Evolutionary conservation across 2,113 vertebrate species (phyloP).

Genomic region (Tupaia chinensis): DNA sequence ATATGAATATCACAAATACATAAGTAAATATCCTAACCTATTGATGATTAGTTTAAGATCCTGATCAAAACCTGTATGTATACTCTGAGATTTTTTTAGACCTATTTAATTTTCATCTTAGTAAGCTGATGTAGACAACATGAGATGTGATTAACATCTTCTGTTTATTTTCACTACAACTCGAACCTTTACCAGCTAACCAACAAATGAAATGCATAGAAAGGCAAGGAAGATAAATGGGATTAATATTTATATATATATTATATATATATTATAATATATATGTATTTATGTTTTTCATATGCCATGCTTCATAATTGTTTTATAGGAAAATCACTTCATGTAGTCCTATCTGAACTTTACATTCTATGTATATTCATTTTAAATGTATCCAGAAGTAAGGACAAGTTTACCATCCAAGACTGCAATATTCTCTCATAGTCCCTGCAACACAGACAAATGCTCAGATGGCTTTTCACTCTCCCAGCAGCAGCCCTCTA

Average conservation of each 20-base stretch:
- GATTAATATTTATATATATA: not conserved
- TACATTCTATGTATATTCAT: not conserved
- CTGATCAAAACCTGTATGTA: not conserved
- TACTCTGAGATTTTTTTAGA: not conserved
- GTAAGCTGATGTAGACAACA: not conserved
- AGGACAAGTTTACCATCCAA: not conserved
- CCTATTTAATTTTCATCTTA: not conserved
- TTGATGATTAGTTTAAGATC: not conserved
- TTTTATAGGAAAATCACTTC: not conserved
- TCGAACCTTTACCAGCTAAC: not conserved
- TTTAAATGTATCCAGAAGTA: not conserved
- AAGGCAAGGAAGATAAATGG: not conserved
- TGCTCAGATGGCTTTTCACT: not conserved
- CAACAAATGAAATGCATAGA: not conserved
- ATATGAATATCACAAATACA: too few relatives aligned
- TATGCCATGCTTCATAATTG: not conserved
- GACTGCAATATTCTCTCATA: not conserved
- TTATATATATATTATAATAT: not conserved
- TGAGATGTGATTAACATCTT: not conserved
- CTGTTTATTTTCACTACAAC: not conserved
- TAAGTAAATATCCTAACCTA: not conserved
- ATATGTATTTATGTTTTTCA: not conserved
- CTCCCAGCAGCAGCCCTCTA: not conserved
- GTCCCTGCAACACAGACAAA: not conserved
- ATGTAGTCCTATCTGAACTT: not conserved